Percentiles rank a stretch among this genome's conserved stretches.
phyloP scores from a whole-genome alignment of 2,113 vertebrate genomes.

The Takifugu flavidus region DNA sequence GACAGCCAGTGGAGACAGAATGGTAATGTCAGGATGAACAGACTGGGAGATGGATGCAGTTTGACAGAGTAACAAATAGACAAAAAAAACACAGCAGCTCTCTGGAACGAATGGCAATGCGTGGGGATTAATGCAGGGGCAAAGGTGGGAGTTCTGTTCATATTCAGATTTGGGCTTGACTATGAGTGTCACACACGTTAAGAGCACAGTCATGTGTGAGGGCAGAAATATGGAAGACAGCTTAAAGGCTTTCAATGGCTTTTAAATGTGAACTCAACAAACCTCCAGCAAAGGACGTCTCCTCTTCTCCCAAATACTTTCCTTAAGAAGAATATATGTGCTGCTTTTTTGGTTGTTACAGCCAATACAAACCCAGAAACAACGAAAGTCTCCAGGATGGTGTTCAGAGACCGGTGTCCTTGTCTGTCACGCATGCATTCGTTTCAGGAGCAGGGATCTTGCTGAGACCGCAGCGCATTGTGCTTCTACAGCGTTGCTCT shows the following conservation, averaged over 20 bases:
- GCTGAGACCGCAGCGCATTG: conserved; percentile 51
- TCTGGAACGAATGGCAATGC: conserved; percentile 54
- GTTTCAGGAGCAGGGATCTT: conserved; percentile 48
- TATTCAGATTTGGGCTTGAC: conserved; percentile 47
- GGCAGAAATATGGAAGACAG: conserved; percentile 21
- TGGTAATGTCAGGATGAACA: conserved; percentile 69
- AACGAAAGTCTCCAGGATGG: conserved; percentile 58
- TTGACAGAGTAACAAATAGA: conserved; percentile 27
- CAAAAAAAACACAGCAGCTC: conserved; percentile 48
- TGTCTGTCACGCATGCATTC: conserved; percentile 62
- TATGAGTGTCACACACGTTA: conserved; percentile 36
- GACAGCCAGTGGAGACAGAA: conserved; percentile 65
- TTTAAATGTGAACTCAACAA: conserved; percentile 20
- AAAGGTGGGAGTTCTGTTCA: conserved; percentile 26
- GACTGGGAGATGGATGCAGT: conserved; percentile 62
- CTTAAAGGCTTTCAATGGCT: conserved; percentile 20
- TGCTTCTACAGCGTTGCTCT: conserved; percentile 56
- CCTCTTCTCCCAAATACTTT: no score
- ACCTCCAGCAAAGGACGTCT: background rate
- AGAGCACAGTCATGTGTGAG: conserved; percentile 18
- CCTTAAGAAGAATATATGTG: background rate
- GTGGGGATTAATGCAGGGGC: conserved; percentile 40
- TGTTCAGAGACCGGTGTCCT: conserved; percentile 53
- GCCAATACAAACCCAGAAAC: conserved; percentile 27
- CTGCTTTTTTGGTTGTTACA: background rate